Percentiles rank a stretch among this genome's conserved stretches.
phyloP scores from a whole-genome alignment of 2,888 invertebrate genomes.

The Escarpia spicata region DNA sequence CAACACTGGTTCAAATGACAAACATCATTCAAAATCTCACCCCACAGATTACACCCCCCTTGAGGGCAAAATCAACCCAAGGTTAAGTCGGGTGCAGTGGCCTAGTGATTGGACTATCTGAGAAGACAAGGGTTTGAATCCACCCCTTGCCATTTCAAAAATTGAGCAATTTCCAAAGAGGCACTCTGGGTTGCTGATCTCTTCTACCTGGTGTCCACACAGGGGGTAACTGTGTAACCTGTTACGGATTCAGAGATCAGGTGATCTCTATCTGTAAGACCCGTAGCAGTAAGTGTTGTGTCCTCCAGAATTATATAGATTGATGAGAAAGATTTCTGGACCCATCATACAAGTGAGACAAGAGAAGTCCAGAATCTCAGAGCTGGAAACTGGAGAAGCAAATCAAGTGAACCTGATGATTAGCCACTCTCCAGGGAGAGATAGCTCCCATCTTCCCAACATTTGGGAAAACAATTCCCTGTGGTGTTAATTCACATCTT shows the following conservation, averaged over 20 bases:
- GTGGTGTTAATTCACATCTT: background rate
- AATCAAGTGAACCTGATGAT: background rate
- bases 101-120: too few species aligned
- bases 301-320: too few species aligned
- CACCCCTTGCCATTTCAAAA: background rate
- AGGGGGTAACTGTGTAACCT: too few species aligned
- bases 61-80: background rate
- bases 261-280: too few species aligned
- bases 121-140: too few species aligned
- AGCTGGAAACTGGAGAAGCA: background rate
- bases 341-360: too few species aligned
- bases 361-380: background rate
- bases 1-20: background rate
- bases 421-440: background rate
- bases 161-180: background rate
- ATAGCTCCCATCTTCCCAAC: background rate
- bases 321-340: too few species aligned
- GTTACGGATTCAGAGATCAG: too few species aligned
- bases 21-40: background rate
- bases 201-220: too few species aligned
- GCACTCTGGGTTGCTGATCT: too few species aligned
- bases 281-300: too few species aligned
- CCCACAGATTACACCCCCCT: background rate
- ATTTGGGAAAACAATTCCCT: background rate
- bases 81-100: background rate